Percentiles rank a stretch among this genome's conserved stretches.
Evolutionary conservation across 1,140 invertebrate genomes (phyloP).

Genomic region (Zophobas morio): DNA sequence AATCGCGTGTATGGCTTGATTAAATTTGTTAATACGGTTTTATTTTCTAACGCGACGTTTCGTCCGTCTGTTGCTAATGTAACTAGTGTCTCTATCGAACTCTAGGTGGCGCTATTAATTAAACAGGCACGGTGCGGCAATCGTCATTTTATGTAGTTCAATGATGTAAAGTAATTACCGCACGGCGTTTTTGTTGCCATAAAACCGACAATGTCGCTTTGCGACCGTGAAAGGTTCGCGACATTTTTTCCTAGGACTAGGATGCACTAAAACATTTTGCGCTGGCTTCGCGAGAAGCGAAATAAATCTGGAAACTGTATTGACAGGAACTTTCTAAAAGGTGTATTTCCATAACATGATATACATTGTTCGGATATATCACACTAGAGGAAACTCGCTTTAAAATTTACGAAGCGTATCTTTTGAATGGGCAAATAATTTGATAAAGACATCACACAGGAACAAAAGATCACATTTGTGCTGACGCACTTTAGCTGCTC

Average conservation of each 20-base stretch:
- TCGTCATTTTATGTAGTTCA: too few species aligned
- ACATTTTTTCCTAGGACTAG: too few species aligned
- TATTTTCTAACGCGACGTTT: constrained; percentile 1
- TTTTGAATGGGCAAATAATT: constrained; percentile 31
- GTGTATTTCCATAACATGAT: constrained; percentile 17
- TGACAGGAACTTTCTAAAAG: not conserved
- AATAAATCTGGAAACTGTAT: not conserved
- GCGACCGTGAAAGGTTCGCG: too few species aligned
- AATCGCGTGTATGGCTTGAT: not conserved
- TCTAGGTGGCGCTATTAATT: too few species aligned
- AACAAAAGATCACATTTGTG: constrained; percentile 29
- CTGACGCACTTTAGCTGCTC: constrained; percentile 11
- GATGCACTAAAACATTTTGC: constrained; percentile 1
- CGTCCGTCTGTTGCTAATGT: too few species aligned
- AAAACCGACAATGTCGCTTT: not conserved
- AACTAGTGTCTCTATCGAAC: too few species aligned
- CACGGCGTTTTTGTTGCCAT: not conserved
- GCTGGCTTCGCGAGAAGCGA: not conserved
- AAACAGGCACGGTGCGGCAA: too few species aligned
- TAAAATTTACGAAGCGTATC: constrained; percentile 35
- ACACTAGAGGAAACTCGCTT: constrained; percentile 29
- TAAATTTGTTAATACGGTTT: not conserved
- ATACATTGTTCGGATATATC: constrained; percentile 26
- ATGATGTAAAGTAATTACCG: too few species aligned
- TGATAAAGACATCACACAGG: constrained; percentile 33